Conservation (phyloP, 2,113 vertebrate genomes). For the Dipodomys stephensi region DNA sequence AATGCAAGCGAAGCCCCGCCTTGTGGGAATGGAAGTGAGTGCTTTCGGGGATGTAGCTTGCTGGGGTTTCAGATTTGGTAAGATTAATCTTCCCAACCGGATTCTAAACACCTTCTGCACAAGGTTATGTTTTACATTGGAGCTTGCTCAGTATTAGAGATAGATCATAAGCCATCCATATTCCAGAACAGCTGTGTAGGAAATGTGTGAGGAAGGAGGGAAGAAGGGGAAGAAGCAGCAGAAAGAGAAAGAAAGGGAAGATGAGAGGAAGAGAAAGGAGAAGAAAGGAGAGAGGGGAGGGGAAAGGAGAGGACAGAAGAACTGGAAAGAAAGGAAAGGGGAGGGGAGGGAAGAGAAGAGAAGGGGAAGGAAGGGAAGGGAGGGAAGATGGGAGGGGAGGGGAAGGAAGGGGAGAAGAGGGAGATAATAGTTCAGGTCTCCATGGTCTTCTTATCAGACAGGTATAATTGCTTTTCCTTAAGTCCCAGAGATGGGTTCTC, state of each 20-base stretch:
- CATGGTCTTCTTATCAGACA: neutral
- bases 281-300: too few relatives aligned
- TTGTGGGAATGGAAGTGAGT: neutral
- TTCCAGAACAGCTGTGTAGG: neutral
- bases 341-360: too few relatives aligned
- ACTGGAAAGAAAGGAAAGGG: too few relatives aligned
- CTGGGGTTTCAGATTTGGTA: neutral
- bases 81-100: neutral
- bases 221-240: too few relatives aligned
- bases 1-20: neutral
- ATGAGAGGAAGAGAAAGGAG: accelerated
- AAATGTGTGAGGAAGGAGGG: accelerated
- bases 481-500: neutral
- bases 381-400: accelerated
- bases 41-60: neutral
- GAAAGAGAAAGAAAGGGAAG: too few relatives aligned
- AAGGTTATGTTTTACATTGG: neutral
- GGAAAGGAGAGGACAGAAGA: too few relatives aligned
- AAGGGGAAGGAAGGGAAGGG: too few relatives aligned
- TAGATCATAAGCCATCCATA: neutral
- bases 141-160: neutral
- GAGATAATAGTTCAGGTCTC: too few relatives aligned
- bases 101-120: neutral
- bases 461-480: neutral
- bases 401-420: accelerated